A percentile compares a stretch with the other conserved stretches of the same genome.
phyloP scores from a whole-genome alignment of 1,140 invertebrate species.

The Spodoptera litura region DNA sequence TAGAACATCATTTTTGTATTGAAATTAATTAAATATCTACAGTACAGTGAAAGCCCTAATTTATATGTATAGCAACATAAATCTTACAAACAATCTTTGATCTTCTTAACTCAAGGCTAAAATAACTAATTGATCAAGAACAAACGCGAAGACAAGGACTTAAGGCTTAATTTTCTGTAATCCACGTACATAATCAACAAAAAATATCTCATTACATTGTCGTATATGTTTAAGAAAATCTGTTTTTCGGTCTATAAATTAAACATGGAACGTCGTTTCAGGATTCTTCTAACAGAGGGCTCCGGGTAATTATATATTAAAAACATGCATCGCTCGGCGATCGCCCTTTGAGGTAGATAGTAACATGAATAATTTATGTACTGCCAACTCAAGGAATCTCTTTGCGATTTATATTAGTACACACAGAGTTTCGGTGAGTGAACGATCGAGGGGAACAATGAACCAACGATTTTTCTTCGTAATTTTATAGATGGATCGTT shows the following conservation, averaged over 20 bases:
- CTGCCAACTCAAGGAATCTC: conserved; percentile 40
- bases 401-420: conserved; percentile 34
- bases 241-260: conserved; percentile 21
- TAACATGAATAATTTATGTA: conserved; percentile 38
- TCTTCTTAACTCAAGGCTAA: too few species aligned
- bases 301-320: conserved; percentile 46
- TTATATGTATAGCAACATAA: too few species aligned
- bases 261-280: conserved; percentile 34
- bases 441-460: background rate
- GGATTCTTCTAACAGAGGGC: conserved; percentile 3
- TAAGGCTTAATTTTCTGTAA: too few species aligned
- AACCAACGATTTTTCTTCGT: background rate
- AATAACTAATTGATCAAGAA: too few species aligned
- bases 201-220: too few species aligned
- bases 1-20: too few species aligned
- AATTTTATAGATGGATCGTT: background rate
- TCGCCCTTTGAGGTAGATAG: conserved; percentile 37
- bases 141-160: too few species aligned
- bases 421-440: background rate
- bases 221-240: too few species aligned
- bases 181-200: too few species aligned
- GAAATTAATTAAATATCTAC: too few species aligned
- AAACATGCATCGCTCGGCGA: conserved; percentile 17
- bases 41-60: too few species aligned
- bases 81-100: too few species aligned